Base-by-base conservation (phyloP, 2,888 invertebrate genomes). In the Empis livida region DNA sequence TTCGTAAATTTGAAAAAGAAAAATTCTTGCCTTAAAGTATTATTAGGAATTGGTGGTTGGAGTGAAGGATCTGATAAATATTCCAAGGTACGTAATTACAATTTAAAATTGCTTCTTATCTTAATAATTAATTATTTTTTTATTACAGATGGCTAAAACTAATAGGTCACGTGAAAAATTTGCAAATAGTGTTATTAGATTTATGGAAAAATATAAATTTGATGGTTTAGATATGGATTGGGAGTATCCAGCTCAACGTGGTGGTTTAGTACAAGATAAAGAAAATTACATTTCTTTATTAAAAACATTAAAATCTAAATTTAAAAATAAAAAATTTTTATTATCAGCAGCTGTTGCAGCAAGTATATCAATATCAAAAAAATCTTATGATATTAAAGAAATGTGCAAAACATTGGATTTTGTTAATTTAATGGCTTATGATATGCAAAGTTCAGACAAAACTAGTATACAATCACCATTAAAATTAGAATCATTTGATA, bases 171-270 rank as follows among this genome's bases (percentile, higher is more conserved):
- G 73, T 42, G 55, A 59, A 40, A 60, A 56, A 17, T 75, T 76
- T 55, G 67, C 69, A 5, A 59, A 70, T 3, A 68, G 68, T 42
- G 71, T 65, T 2, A 51, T 71, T 10, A 60, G 62, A 14, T 72
- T 67, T 55, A 52, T 74, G 5, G 53, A 62, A 14, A 57, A 61
- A 44, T 68, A 70, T 54, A 64, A 64, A 43, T 74, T 75, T 53
- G 72, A 74, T 55, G 75, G 74, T 9, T 55, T 74, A 17, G 74
- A 74, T 57, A 54, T 74, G 31, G 73, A 72, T 58, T 73, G 72
- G 72, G 73, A 73, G 55, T 73, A 73, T 54, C 73, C 73, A 3
- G 62, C 65, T 10, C 55, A 61, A 53, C 59, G 73, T 38, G 72
- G 70, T 14, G 73, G 73, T 10, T 52, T 61, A 13, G 49, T 61